A percentile compares a stretch with the other conserved stretches of the same genome.
Conservation (phyloP, 2,888 invertebrate genomes). For the Tryphoninae sp. region DNA sequence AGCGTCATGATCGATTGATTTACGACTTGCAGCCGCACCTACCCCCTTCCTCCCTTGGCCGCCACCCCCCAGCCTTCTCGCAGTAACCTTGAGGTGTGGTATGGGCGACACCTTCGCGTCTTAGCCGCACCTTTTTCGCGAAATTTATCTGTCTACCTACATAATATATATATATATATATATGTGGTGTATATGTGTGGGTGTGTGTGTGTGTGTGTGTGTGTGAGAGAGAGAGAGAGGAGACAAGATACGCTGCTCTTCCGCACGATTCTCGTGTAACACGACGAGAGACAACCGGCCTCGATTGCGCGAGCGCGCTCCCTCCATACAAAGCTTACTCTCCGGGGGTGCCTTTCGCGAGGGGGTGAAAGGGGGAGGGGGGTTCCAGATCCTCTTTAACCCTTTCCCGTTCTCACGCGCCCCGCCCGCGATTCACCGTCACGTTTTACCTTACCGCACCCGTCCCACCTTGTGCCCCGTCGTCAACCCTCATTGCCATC, state of each 20-base stretch:
- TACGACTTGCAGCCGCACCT: conserved; percentile 31
- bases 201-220: too few relatives aligned
- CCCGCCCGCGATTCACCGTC: conserved; percentile 35
- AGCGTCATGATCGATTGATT: conserved; percentile 35
- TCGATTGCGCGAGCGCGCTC: conserved; percentile 52
- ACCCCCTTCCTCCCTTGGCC: background rate
- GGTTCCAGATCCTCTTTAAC: conserved; percentile 56
- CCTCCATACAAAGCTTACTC: conserved; percentile 29
- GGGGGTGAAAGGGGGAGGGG: conserved; percentile 3
- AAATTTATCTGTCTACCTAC: background rate
- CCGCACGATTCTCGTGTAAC: conserved; percentile 3
- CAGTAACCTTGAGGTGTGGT: conserved; percentile 1
- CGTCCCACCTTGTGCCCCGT: background rate
- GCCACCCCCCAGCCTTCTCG: conserved; percentile 16
- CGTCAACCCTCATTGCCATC: background rate
- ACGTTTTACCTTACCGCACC: conserved; percentile 17
- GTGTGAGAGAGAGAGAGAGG: too few relatives aligned
- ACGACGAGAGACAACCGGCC: conserved; percentile 39
- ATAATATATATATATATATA: too few relatives aligned
- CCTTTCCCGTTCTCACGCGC: conserved; percentile 37
- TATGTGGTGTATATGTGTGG: too few relatives aligned
- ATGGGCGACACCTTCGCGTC: conserved; percentile 31
- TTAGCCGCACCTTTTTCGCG: conserved; percentile 1
- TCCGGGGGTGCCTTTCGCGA: background rate
- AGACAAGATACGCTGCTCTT: background rate